A percentile compares a stretch with the other conserved stretches of the same genome.
Conservation (phyloP, 2,113 vertebrate species). For the Copsychus sechellarum region DNA sequence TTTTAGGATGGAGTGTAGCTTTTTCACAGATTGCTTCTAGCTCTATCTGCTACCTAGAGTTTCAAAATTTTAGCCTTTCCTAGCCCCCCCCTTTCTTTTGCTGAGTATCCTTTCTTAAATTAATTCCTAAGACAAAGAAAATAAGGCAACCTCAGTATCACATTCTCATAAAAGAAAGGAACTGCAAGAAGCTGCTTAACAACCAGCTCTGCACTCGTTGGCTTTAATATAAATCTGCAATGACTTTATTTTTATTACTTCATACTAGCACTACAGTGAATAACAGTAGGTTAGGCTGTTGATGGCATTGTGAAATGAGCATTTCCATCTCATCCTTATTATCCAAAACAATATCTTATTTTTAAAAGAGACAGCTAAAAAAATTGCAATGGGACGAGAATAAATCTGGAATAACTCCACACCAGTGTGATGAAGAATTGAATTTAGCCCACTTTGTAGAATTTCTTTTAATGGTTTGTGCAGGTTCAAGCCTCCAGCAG, state of each 20-base stretch:
- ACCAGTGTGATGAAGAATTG: not conserved
- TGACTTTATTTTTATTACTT: constrained; percentile 1
- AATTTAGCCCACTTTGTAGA: not conserved
- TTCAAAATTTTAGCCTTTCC: not conserved
- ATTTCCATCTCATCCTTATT: not conserved
- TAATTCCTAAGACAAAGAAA: not conserved
- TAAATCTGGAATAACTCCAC: not conserved
- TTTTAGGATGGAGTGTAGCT: not conserved
- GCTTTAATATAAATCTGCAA: not conserved
- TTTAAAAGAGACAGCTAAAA: not conserved
- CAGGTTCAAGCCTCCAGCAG: not conserved
- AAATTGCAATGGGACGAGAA: not conserved
- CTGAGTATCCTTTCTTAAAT: not conserved
- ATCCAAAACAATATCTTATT: not conserved
- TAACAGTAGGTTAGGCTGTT: not conserved
- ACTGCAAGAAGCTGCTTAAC: not conserved
- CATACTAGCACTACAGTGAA: not conserved
- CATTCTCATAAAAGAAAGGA: not conserved
- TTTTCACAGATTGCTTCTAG: not conserved
- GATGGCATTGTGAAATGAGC: not conserved
- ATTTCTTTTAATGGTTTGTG: constrained; percentile 17
- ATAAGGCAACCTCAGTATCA: not conserved
- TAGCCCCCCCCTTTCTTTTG: not conserved
- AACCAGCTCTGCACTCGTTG: not conserved
- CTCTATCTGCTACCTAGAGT: not conserved